phyloP scores from a whole-genome alignment of 2,888 invertebrate genomes.

The Conops quadrifasciatus region DNA sequence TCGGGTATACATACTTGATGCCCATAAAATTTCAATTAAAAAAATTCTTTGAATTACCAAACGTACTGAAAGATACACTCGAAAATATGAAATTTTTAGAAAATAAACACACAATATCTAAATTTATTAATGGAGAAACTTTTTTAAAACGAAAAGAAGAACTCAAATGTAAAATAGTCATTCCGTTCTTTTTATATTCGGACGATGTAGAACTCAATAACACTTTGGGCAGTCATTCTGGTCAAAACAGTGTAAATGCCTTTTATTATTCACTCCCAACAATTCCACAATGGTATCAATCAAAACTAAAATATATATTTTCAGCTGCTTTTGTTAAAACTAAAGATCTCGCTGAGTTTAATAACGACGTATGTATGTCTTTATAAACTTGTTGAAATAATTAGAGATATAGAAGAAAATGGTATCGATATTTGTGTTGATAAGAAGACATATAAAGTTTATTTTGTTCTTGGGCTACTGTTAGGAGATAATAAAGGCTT shows the following conservation, averaged over 20 bases:
- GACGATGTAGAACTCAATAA: conserved; percentile 34
- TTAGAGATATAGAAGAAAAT: conserved; percentile 25
- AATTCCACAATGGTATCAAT: conserved; percentile 30
- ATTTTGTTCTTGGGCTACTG: conserved; percentile 27
- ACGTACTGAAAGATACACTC: too few species aligned
- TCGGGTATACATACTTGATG: too few species aligned
- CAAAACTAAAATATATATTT: conserved; percentile 33
- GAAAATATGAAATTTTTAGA: too few species aligned
- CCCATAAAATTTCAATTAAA: too few species aligned
- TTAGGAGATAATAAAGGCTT: too few species aligned
- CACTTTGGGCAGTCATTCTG: conserved; percentile 34
- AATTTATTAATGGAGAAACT: conserved; percentile 62
- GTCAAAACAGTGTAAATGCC: conserved; percentile 31
- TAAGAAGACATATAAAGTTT: conserved; percentile 19
- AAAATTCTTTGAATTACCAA: too few species aligned
- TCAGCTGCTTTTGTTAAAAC: conserved; percentile 34
- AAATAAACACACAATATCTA: too few species aligned
- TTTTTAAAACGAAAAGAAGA: conserved; percentile 32
- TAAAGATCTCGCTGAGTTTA: conserved; percentile 31
- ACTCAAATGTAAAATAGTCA: conserved; percentile 23
- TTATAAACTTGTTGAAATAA: conserved; percentile 21
- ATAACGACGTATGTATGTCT: conserved; percentile 32
- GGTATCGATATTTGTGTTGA: conserved; percentile 20
- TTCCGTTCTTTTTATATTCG: conserved; percentile 31
- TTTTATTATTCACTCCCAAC: conserved; percentile 36